These are phyloP conservation scores for Salvelinus namaycush DNA, from an alignment of 2,113 vertebrate genomes.

Conservation along the genomic window DNA sequence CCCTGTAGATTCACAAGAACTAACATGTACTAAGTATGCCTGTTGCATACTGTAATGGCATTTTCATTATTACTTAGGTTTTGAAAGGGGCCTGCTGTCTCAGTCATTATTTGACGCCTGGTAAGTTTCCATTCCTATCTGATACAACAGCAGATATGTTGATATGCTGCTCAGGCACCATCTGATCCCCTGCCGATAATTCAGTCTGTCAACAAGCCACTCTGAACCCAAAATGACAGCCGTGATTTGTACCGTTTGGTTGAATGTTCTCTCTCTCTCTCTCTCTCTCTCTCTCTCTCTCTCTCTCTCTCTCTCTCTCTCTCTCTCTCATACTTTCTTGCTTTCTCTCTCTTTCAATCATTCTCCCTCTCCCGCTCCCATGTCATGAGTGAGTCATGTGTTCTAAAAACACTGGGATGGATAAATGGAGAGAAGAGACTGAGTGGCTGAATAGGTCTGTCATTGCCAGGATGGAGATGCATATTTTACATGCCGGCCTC, in stretches of 20 bases:
- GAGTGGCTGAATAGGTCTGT: neutral
- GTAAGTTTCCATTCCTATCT: too few species aligned
- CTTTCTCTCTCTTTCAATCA: neutral
- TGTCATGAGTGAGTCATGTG: neutral
- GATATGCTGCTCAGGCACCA: neutral
- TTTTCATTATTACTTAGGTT: too few species aligned
- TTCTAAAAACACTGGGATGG: neutral
- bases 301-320: neutral
- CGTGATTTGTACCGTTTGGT: neutral
- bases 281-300: neutral
- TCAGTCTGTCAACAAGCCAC: too few species aligned
- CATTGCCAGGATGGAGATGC: conserved; percentile 3
- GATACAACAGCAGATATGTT: neutral
- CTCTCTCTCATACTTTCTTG: neutral
- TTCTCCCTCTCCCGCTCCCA: too few species aligned
- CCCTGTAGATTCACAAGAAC: too few species aligned
- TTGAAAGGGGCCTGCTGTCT: too few species aligned
- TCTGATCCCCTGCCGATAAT: too few species aligned
- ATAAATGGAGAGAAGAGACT: neutral
- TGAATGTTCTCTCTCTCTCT: neutral
- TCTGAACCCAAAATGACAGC: neutral
- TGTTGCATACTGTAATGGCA: too few species aligned
- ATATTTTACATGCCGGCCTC: neutral
- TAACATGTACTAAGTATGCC: too few species aligned
- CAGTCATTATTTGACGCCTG: too few species aligned